Evolutionary conservation across 2,113 vertebrate species (phyloP).

Genomic region (Pachycephala philippinensis): DNA sequence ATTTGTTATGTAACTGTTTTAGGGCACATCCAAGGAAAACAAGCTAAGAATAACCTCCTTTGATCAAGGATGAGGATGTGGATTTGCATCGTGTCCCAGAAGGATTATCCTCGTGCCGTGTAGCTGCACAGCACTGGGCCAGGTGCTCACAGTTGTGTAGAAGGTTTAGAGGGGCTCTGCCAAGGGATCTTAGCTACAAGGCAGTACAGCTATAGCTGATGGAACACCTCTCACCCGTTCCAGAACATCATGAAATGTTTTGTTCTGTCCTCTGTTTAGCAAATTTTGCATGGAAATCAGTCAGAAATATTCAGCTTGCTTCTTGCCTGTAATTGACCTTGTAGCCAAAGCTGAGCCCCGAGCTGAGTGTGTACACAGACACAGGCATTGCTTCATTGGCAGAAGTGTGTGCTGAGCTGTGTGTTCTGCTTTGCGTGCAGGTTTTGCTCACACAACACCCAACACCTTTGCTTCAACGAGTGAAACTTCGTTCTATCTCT

Average conservation of each 20-base stretch:
- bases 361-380: background rate
- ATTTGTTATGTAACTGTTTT: background rate
- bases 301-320: background rate
- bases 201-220: background rate
- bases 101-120: background rate
- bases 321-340: background rate
- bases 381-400: background rate
- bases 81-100: background rate
- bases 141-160: background rate
- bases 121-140: background rate
- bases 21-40: background rate
- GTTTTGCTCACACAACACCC: slow-evolving; percentile 64
- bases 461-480: slow-evolving; percentile 69
- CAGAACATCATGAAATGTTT: background rate
- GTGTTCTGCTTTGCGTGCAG: slow-evolving; percentile 16
- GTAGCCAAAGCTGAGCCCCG: background rate
- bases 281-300: background rate
- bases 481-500: slow-evolving; percentile 80
- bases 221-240: background rate
- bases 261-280: background rate
- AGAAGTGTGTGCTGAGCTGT: background rate
- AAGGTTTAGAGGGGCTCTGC: background rate
- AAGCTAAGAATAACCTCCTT: background rate
- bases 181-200: background rate
- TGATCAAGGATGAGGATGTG: background rate